phyloP scores from a whole-genome alignment of 2,797 vertebrate genomes.

The Phrynocephalus vlangalii region DNA sequence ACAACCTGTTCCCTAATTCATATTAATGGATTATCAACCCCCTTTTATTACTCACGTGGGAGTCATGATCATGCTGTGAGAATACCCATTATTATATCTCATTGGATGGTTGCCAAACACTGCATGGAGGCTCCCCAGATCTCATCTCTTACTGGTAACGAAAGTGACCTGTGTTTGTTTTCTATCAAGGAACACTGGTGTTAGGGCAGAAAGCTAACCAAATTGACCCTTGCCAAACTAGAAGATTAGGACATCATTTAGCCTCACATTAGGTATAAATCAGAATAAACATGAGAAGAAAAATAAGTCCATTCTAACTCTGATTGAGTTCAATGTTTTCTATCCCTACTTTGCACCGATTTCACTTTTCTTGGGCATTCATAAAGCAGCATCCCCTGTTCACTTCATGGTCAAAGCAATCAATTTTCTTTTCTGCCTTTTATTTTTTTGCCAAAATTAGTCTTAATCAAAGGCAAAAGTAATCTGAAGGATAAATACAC shows the following conservation, averaged over 20 bases:
- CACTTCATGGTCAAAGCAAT: background rate
- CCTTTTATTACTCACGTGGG: too few species aligned
- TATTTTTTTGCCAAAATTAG: background rate
- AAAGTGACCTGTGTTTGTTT: too few species aligned
- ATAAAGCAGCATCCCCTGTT: background rate
- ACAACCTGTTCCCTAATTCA: too few species aligned
- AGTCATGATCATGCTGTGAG: too few species aligned
- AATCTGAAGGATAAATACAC: background rate
- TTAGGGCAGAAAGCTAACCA: too few species aligned
- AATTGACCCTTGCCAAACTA: too few species aligned
- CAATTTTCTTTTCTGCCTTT: accelerated
- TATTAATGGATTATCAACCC: too few species aligned
- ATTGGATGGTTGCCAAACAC: too few species aligned
- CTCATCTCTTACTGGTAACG: too few species aligned
- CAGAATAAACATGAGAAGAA: background rate
- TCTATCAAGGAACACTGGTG: too few species aligned
- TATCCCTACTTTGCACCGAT: background rate
- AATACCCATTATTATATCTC: too few species aligned
- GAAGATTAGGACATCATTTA: background rate
- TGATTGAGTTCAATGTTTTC: background rate
- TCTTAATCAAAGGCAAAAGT: background rate
- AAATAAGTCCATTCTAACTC: background rate
- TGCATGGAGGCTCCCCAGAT: too few species aligned
- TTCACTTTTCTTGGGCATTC: background rate
- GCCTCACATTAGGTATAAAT: background rate